Conservation (phyloP, 2,888 invertebrate species). For the Spatulosminthurus flaviceps region DNA sequence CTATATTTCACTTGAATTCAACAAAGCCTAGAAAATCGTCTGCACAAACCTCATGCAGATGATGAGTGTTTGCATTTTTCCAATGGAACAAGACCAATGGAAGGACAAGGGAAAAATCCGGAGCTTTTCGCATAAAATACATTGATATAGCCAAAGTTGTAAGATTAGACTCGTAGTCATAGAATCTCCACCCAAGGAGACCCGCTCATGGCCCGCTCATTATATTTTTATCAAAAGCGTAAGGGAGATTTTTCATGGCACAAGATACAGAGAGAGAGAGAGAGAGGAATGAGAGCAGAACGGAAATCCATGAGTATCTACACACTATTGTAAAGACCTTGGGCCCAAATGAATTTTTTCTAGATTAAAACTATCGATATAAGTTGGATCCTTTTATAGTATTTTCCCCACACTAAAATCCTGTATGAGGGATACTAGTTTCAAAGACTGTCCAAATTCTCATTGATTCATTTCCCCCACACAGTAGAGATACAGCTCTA, state of each 20-base stretch:
- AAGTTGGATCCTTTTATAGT: neutral
- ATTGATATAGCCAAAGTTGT: no score
- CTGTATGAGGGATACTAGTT: neutral
- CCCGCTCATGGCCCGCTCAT: slow-evolving; percentile 36
- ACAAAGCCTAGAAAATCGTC: no score
- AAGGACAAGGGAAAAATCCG: neutral
- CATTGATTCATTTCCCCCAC: no score
- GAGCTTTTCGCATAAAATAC: neutral
- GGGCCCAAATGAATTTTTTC: slow-evolving; percentile 33
- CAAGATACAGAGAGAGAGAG: no score
- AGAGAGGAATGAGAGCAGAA: no score
- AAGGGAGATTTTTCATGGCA: neutral
- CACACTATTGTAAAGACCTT: no score
- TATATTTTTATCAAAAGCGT: slow-evolving; percentile 44
- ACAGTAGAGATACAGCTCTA: no score
- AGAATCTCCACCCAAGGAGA: neutral
- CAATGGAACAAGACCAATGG: slow-evolving; percentile 2
- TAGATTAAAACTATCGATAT: slow-evolving; percentile 39
- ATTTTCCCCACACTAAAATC: neutral
- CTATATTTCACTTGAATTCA: no score
- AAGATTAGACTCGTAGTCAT: neutral
- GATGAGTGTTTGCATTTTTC: slow-evolving; percentile 10
- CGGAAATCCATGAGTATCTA: no score
- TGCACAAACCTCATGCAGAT: slow-evolving; percentile 38
- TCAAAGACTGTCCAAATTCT: no score